phyloP scores from a whole-genome alignment of 2,888 invertebrate species.

The Andrena camellia region DNA sequence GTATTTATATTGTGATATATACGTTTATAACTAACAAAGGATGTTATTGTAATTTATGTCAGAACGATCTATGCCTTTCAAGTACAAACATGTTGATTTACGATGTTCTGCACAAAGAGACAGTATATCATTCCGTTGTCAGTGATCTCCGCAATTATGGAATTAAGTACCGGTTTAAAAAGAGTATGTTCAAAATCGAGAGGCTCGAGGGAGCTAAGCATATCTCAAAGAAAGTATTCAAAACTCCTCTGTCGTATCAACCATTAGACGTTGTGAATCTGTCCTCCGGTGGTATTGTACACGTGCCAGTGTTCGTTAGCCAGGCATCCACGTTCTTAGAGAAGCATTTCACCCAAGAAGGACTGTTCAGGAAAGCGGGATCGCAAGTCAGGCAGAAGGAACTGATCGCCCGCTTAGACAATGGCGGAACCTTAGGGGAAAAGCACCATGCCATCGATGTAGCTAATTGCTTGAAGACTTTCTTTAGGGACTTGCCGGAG shows the following conservation, averaged over 20 bases:
- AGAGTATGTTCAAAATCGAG: constrained; percentile 86
- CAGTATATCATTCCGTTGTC: constrained; percentile 87
- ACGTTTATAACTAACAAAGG: neutral
- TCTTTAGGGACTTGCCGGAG: constrained; percentile 94
- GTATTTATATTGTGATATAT: constrained; percentile 11
- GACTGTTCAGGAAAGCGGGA: constrained; percentile 95
- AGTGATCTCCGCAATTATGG: constrained; percentile 90
- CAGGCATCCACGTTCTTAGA: constrained; percentile 90
- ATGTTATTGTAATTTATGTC: constrained; percentile 38
- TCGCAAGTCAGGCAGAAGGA: constrained; percentile 93
- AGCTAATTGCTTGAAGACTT: constrained; percentile 94
- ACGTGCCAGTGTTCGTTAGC: constrained; percentile 90
- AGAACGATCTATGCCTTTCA: neutral
- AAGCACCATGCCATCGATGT: constrained; percentile 93
- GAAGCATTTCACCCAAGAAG: constrained; percentile 91
- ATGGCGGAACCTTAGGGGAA: constrained; percentile 89
- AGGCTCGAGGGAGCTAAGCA: constrained; percentile 76
- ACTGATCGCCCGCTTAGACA: constrained; percentile 91
- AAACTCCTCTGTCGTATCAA: constrained; percentile 86
- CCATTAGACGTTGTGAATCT: constrained; percentile 87
- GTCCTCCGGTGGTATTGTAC: constrained; percentile 89
- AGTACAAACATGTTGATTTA: constrained; percentile 86
- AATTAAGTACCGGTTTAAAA: constrained; percentile 90
- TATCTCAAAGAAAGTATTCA: constrained; percentile 85
- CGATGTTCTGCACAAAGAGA: constrained; percentile 87